Evolutionary conservation across 2,113 vertebrate species (phyloP), one percentile per base, ranked within the genome.

Genomic region (Redunca redunca): DNA sequence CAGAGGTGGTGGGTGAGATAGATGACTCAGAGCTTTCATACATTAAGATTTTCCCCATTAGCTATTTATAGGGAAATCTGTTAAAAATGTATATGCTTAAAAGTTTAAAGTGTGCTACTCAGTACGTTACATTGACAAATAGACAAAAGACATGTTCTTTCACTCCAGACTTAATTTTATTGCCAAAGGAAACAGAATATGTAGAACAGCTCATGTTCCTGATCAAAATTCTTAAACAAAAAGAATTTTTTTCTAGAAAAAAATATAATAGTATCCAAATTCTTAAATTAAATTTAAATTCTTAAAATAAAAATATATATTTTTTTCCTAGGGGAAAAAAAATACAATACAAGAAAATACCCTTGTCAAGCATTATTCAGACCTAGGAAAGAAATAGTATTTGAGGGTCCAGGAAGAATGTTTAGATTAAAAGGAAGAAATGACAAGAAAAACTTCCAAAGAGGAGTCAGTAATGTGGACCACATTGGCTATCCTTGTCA

Each of bases 1-100:
- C 80, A 85, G 96, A 28, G 58, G 95, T 89, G 77, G 53, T 57
- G 84, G 88, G 52, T 86, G 87, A 98, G 97, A 98, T 48, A 60
- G 87, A 98, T 98, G 96, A 97, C 95, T 95, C 1, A 3, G 64
- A 57, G 58, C 74, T 94, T 95, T 97, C 95, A 95, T 50, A 97
- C 84, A 89, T 98, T 97, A 97, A 88, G 80, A 96, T 78, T 97
- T 91, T 88, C 93, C 90, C 95, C 97, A 97, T 98, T 98, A 95
- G 95, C 96, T 98, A 98, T 98, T 98, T 98, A 98, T 98, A 97
- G 95, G 89, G 92, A 97, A 92, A 98, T 97, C 95, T 97, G 98
- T 98, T 96, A 95, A 98, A 98, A 98, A 98, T 97, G 97, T 96
- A 96, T 96, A 98, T 92, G 96, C 84, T 96, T 98, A 96, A 98